These are phyloP conservation scores for Amiota mariae DNA, from an alignment of 2,888 invertebrate genomes.

Conservation along the genomic window DNA sequence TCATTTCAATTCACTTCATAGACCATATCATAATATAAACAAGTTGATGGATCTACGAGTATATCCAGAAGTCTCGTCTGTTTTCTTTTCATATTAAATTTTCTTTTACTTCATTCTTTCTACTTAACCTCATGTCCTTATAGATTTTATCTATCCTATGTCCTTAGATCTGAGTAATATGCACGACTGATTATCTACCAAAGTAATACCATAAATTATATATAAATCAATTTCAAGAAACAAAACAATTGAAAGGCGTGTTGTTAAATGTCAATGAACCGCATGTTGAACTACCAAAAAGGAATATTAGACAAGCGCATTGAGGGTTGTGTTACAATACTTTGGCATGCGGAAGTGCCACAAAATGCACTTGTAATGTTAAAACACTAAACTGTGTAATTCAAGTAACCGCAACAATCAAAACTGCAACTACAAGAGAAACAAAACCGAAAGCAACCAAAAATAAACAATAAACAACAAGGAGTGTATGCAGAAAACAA, in stretches of 20 bases:
- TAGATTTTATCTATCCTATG: too few species aligned
- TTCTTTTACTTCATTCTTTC: too few species aligned
- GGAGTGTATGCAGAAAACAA: conserved; percentile 1
- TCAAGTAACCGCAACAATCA: conserved; percentile 29
- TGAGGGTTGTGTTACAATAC: not conserved
- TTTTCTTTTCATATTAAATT: too few species aligned
- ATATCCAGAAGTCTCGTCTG: too few species aligned
- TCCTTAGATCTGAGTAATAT: too few species aligned
- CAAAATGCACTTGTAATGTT: conserved; percentile 40
- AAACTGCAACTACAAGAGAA: conserved; percentile 17
- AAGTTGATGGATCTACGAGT: too few species aligned
- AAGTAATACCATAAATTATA: too few species aligned
- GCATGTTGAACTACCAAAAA: not conserved
- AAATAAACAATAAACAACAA: not conserved
- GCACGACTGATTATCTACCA: too few species aligned
- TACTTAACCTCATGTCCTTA: too few species aligned
- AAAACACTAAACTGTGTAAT: conserved; percentile 31
- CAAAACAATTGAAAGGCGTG: not conserved
- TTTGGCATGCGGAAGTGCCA: not conserved
- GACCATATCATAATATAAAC: too few species aligned
- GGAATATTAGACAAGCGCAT: not conserved
- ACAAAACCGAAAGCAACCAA: not conserved
- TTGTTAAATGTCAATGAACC: conserved; percentile 22
- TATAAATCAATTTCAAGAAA: too few species aligned
- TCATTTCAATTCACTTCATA: too few species aligned